Evolutionary conservation across 2,113 vertebrate genomes (phyloP).

Genomic region (Archocentrus centrarchus): DNA sequence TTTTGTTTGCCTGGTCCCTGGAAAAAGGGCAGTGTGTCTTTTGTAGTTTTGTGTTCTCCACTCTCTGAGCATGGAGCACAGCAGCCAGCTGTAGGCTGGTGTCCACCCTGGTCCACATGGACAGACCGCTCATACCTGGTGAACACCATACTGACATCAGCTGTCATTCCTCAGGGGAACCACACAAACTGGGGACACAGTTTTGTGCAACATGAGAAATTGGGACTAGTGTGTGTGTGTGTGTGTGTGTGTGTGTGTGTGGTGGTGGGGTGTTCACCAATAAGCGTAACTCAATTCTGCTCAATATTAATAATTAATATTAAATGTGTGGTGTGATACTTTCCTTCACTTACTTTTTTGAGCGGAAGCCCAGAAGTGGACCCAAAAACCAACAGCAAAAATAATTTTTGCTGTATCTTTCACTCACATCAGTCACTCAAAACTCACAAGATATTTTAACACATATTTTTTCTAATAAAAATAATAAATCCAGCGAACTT

Average conservation of each 20-base stretch:
- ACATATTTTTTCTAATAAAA: too few relatives aligned
- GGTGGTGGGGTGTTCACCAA: too few relatives aligned
- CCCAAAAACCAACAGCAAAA: background rate
- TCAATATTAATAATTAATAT: too few relatives aligned
- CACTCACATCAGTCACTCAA: too few relatives aligned
- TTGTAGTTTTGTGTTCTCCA: slow-evolving; percentile 28
- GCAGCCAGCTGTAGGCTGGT: background rate
- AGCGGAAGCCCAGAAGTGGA: background rate
- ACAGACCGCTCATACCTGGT: background rate
- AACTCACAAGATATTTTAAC: too few relatives aligned
- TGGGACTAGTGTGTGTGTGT: too few relatives aligned
- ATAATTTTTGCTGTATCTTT: too few relatives aligned
- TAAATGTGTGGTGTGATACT: slow-evolving; percentile 7
- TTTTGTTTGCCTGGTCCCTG: background rate
- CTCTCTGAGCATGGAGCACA: background rate
- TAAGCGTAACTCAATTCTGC: too few relatives aligned
- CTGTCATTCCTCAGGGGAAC: background rate
- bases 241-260: too few relatives aligned
- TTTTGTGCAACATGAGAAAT: background rate
- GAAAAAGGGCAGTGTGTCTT: background rate
- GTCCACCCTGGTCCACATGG: background rate
- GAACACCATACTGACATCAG: slow-evolving; percentile 19
- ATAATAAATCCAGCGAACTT: too few relatives aligned
- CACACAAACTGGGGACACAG: background rate
- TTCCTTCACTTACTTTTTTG: slow-evolving; percentile 8